Percentiles rank a stretch among this genome's conserved stretches.
Conservation (phyloP, 1,140 invertebrate species). For the Pantala flavescens region DNA sequence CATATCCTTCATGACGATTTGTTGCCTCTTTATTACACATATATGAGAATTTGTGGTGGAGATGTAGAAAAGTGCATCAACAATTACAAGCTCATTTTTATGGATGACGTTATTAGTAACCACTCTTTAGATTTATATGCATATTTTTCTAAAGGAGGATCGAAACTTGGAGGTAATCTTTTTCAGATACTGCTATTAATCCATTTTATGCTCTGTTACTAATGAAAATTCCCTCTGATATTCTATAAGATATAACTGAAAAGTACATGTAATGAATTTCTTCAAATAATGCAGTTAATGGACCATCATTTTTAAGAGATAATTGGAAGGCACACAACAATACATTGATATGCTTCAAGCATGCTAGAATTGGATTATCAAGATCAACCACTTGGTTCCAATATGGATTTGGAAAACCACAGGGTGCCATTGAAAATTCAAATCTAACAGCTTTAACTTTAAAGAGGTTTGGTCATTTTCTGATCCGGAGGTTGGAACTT, state of each 20-base stretch:
- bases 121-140: slow-evolving; percentile 24
- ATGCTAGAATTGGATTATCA: slow-evolving; percentile 33
- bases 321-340: background rate
- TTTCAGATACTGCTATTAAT: too few species aligned
- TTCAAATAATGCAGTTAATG: background rate
- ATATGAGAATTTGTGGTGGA: slow-evolving; percentile 29
- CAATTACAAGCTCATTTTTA: slow-evolving; percentile 23
- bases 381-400: slow-evolving; percentile 39
- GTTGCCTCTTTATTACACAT: slow-evolving; percentile 37
- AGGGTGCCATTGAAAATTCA: slow-evolving; percentile 30
- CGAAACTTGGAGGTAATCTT: too few species aligned
- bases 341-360: slow-evolving; percentile 25
- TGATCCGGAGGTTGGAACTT: background rate
- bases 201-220: too few species aligned
- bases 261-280: too few species aligned
- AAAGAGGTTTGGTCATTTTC: slow-evolving; percentile 25
- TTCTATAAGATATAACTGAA: too few species aligned
- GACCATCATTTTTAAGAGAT: slow-evolving; percentile 20
- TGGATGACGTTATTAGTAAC: slow-evolving; percentile 21
- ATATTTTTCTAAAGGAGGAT: slow-evolving; percentile 20
- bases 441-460: slow-evolving; percentile 20
- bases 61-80: slow-evolving; percentile 26
- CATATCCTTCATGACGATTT: slow-evolving; percentile 48
- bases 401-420: slow-evolving; percentile 40
- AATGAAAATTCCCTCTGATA: too few species aligned